These are phyloP conservation scores for Odontamblyopus rebecca DNA, from an alignment of 2,797 vertebrate species.

Conservation along the genomic window DNA sequence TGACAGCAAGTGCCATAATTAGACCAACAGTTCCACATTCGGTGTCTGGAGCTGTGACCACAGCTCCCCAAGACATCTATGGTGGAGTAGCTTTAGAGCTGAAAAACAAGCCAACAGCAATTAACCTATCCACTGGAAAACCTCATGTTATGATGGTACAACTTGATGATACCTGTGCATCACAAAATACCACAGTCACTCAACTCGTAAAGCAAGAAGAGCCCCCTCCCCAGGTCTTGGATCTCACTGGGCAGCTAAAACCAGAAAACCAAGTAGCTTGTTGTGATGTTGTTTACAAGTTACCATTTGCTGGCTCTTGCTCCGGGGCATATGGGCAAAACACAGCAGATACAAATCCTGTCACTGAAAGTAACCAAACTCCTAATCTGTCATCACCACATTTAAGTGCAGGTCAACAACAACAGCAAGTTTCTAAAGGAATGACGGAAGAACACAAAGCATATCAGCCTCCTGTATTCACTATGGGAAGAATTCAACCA, in stretches of 20 bases:
- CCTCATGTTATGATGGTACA: slow-evolving; percentile 96
- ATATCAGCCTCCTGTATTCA: slow-evolving; percentile 69
- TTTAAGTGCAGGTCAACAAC: slow-evolving; percentile 78
- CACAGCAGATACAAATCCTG: slow-evolving; percentile 79
- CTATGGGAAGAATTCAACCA: slow-evolving; percentile 86
- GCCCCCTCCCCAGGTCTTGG: slow-evolving; percentile 83
- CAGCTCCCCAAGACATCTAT: slow-evolving; percentile 80
- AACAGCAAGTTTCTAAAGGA: slow-evolving; percentile 72
- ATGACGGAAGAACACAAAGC: slow-evolving; percentile 73
- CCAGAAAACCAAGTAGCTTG: slow-evolving; percentile 93
- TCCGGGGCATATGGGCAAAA: slow-evolving; percentile 86
- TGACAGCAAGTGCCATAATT: slow-evolving; percentile 76
- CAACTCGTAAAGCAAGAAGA: slow-evolving; percentile 89
- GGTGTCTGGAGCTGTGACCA: slow-evolving; percentile 58
- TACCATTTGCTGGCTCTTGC: slow-evolving; percentile 93
- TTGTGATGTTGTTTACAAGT: slow-evolving; percentile 97
- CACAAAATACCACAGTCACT: slow-evolving; percentile 81
- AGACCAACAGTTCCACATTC: slow-evolving; percentile 81
- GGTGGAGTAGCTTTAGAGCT: slow-evolving; percentile 85
- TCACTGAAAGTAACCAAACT: slow-evolving; percentile 68
- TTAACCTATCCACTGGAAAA: slow-evolving; percentile 84
- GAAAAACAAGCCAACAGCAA: slow-evolving; percentile 84
- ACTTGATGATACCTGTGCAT: slow-evolving; percentile 82
- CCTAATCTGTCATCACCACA: slow-evolving; percentile 64
- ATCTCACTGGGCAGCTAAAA: slow-evolving; percentile 91